A percentile compares a stretch with the other conserved stretches of the same genome.
Evolutionary conservation across 2,888 invertebrate species (phyloP).

Genomic region (Acanthosepion pharaonis): DNA sequence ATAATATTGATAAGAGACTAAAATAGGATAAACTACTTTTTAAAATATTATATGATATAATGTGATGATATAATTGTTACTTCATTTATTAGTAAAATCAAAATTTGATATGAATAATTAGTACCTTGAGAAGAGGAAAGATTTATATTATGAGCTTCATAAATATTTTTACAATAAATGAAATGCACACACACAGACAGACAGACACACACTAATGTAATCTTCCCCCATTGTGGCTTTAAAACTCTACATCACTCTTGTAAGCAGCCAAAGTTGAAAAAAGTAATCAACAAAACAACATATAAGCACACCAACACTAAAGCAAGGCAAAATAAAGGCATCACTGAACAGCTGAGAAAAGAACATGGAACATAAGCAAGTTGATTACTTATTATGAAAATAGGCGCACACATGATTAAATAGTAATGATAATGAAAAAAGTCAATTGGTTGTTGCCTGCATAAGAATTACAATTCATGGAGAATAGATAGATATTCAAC

Average conservation of each 20-base stretch:
- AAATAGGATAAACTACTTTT: too few relatives aligned
- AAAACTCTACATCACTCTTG: neutral
- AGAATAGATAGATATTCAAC: constrained; percentile 4
- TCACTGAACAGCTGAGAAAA: neutral
- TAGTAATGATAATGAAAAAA: neutral
- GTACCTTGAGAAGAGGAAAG: neutral
- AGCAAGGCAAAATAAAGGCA: constrained; percentile 33
- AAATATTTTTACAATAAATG: neutral
- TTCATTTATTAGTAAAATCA: neutral
- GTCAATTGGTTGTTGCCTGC: constrained; percentile 4
- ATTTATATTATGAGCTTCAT: neutral
- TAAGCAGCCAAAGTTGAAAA: neutral
- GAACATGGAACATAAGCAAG: neutral
- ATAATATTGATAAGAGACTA: neutral
- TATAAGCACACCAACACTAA: constrained; percentile 6
- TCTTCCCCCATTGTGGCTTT: neutral
- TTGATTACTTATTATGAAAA: neutral
- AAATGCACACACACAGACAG: neutral
- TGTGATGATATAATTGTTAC: neutral
- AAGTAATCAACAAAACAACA: neutral
- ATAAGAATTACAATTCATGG: constrained; percentile 17
- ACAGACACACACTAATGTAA: neutral
- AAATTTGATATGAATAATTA: neutral
- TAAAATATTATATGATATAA: neutral
- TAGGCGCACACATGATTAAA: neutral